Percentiles rank a stretch among this genome's conserved stretches.
phyloP scores from a whole-genome alignment of 2,113 vertebrate species.

The Cryptoleucopteryx plumbea region DNA sequence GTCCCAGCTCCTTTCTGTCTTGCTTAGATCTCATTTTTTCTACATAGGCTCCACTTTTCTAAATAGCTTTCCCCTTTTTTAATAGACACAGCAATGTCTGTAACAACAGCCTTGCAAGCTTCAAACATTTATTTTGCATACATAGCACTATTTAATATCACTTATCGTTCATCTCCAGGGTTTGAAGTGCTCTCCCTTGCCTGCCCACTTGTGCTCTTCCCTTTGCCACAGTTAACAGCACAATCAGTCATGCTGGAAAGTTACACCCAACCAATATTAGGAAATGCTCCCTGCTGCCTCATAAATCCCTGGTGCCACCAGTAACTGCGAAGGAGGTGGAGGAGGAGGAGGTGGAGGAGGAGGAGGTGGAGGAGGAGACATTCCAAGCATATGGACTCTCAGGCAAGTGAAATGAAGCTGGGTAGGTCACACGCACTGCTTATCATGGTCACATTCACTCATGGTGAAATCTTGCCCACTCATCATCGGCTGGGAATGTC shows the following conservation, averaged over 20 bases:
- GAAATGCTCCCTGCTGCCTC: constrained; percentile 1
- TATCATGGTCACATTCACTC: neutral
- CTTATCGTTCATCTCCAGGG: neutral
- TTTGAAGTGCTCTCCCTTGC: neutral
- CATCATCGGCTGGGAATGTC: neutral
- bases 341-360: neutral
- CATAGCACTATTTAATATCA: neutral
- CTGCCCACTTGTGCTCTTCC: constrained; percentile 16
- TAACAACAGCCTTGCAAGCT: neutral
- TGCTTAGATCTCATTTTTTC: neutral
- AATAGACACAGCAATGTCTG: neutral
- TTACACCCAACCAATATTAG: constrained; percentile 1
- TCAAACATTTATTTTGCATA: constrained; percentile 15
- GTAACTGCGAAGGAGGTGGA: neutral
- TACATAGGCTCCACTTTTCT: neutral
- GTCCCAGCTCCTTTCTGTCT: neutral
- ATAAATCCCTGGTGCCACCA: constrained; percentile 6
- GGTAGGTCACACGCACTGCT: neutral
- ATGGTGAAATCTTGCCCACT: neutral
- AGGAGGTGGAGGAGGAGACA: neutral
- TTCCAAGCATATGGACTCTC: neutral
- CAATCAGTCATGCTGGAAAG: constrained; percentile 11
- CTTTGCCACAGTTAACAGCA: neutral
- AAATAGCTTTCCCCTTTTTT: neutral
- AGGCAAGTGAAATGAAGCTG: neutral